Conservation (phyloP, 2,888 invertebrate species). For the Ectemnius lituratus region DNA sequence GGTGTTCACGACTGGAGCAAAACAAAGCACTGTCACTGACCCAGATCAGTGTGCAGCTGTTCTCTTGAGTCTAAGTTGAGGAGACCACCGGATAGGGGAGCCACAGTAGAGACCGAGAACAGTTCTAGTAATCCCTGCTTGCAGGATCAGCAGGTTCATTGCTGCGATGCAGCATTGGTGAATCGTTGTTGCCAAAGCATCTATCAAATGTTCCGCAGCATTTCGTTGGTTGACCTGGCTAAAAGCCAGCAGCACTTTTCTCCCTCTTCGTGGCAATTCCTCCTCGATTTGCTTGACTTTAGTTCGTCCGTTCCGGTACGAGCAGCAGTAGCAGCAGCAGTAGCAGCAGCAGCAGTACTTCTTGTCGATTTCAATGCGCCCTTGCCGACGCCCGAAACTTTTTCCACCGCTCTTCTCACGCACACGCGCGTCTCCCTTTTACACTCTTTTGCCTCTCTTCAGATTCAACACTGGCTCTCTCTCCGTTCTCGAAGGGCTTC, state of each 20-base stretch:
- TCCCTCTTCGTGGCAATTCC: background rate
- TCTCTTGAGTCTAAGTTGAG: too few relatives aligned
- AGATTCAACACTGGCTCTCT: background rate
- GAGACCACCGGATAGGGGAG: background rate
- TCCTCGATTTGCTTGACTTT: background rate
- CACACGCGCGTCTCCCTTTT: too few relatives aligned
- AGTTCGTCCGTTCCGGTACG: too few relatives aligned
- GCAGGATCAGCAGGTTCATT: conserved; percentile 24
- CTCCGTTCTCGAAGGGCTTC: too few relatives aligned
- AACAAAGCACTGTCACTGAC: background rate
- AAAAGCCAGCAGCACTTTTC: conserved; percentile 31
- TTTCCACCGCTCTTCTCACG: too few relatives aligned
- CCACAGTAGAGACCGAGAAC: conserved; percentile 26
- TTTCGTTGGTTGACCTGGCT: conserved; percentile 41
- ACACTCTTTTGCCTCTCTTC: conserved; percentile 1
- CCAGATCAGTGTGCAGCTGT: background rate
- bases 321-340: too few relatives aligned
- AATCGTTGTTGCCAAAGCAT: conserved; percentile 10
- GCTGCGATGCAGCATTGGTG: conserved; percentile 23
- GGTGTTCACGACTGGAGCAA: too few relatives aligned
- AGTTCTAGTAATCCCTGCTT: conserved; percentile 21
- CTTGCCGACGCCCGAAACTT: too few relatives aligned
- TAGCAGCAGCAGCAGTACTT: too few relatives aligned
- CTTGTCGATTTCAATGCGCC: too few relatives aligned
- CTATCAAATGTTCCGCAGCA: conserved; percentile 29